Conservation (phyloP, 2,113 vertebrate genomes). For the Laticauda laticaudata region DNA sequence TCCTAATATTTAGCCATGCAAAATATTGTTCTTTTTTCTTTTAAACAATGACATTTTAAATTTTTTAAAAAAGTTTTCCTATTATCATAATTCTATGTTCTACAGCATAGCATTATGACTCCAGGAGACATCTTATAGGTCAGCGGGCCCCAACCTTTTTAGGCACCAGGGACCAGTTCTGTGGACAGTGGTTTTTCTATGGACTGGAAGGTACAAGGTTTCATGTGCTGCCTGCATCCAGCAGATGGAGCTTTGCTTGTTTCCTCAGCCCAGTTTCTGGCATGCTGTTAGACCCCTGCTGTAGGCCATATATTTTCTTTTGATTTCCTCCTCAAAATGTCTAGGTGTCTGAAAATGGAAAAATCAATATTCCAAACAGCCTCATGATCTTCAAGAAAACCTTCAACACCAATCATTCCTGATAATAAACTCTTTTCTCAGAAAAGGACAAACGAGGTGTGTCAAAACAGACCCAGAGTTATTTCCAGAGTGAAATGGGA, state of each 20-base stretch:
- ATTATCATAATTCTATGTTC: neutral
- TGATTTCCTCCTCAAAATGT: neutral
- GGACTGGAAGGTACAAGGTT: neutral
- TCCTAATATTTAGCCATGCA: neutral
- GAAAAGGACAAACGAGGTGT: neutral
- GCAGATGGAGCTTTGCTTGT: neutral
- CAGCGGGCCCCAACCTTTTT: neutral
- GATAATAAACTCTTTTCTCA: neutral
- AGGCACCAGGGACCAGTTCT: neutral
- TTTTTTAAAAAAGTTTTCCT: neutral
- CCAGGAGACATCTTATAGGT: neutral
- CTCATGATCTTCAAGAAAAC: neutral
- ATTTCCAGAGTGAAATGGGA: neutral
- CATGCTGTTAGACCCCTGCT: neutral
- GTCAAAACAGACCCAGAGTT: neutral
- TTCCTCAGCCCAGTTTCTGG: neutral
- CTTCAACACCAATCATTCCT: neutral
- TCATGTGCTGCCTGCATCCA: neutral
- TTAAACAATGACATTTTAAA: neutral
- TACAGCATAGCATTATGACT: neutral
- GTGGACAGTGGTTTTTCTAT: neutral
- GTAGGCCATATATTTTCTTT: neutral
- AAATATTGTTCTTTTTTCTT: neutral
- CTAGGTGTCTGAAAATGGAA: neutral
- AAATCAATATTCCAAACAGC: neutral